phyloP scores from a whole-genome alignment of 1,140 invertebrate genomes.

The Asobara japonica region DNA sequence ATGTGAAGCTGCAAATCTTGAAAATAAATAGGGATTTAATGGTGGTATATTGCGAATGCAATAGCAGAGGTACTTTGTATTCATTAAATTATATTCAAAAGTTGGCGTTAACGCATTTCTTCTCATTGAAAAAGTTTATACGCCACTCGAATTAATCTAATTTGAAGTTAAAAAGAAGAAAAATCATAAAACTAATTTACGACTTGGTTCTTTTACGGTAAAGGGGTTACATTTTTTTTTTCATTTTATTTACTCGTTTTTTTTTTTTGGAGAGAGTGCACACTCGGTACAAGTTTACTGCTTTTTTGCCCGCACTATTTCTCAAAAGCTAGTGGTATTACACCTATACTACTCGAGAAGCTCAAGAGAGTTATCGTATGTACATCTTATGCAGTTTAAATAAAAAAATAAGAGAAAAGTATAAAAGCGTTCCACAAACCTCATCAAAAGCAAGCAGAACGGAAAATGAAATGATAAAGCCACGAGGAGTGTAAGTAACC shows the following conservation, averaged over 20 bases:
- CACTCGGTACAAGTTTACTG: background rate
- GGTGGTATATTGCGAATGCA: background rate
- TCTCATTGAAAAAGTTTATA: slow-evolving; percentile 10
- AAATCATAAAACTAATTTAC: slow-evolving; percentile 7
- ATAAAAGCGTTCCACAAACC: background rate
- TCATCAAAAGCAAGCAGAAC: background rate
- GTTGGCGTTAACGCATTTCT: background rate
- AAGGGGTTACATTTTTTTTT: too few relatives aligned
- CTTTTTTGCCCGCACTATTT: background rate
- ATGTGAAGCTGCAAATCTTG: background rate
- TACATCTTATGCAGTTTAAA: background rate
- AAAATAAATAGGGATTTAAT: background rate
- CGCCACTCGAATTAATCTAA: background rate
- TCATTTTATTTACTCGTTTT: too few relatives aligned
- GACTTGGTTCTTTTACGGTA: background rate
- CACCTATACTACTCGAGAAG: background rate
- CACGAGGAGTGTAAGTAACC: background rate
- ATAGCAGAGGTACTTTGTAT: background rate
- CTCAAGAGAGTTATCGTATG: background rate
- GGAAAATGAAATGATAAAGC: background rate
- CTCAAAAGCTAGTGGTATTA: background rate
- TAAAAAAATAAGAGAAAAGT: background rate
- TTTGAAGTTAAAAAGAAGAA: background rate
- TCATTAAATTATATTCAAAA: slow-evolving; percentile 5
- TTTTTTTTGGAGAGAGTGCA: background rate